These are phyloP conservation scores for Paedocypris sp. DNA, from an alignment of 2,113 vertebrate genomes.

Conservation along the genomic window DNA sequence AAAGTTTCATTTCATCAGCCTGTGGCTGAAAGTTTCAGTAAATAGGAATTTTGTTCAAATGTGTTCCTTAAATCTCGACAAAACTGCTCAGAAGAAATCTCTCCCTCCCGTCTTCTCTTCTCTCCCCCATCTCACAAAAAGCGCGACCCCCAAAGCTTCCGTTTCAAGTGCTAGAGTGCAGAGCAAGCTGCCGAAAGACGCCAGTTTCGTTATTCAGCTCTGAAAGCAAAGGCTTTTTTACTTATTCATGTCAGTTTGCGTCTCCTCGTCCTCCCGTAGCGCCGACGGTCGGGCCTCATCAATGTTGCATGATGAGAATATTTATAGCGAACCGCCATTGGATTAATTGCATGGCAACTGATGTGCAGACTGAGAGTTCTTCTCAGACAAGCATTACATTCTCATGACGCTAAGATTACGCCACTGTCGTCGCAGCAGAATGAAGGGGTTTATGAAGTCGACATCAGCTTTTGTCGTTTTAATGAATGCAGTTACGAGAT, in stretches of 20 bases:
- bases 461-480: neutral
- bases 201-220: neutral
- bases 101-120: neutral
- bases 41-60: neutral
- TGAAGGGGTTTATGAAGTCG: neutral
- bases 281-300: constrained; percentile 43
- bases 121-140: neutral
- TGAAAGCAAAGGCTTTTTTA: constrained; percentile 51
- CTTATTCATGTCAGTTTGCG: constrained; percentile 53
- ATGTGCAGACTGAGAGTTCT: neutral
- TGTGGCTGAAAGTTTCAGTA: too few relatives aligned
- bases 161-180: constrained; percentile 19
- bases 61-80: neutral
- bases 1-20: too few relatives aligned
- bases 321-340: constrained; percentile 48
- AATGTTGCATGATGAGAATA: constrained; percentile 54
- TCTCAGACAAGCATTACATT: neutral
- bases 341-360: constrained; percentile 16
- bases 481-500: constrained; percentile 3
- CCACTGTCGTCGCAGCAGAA: neutral
- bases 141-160: constrained; percentile 16
- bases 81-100: too few relatives aligned
- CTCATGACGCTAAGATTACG: neutral
- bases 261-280: constrained; percentile 22
- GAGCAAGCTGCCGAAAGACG: constrained; percentile 10